A percentile compares a stretch with the other conserved stretches of the same genome.
These are phyloP conservation scores for Sebastes hubbsi DNA, from an alignment of 2,797 vertebrate species.

Conservation along the genomic window DNA sequence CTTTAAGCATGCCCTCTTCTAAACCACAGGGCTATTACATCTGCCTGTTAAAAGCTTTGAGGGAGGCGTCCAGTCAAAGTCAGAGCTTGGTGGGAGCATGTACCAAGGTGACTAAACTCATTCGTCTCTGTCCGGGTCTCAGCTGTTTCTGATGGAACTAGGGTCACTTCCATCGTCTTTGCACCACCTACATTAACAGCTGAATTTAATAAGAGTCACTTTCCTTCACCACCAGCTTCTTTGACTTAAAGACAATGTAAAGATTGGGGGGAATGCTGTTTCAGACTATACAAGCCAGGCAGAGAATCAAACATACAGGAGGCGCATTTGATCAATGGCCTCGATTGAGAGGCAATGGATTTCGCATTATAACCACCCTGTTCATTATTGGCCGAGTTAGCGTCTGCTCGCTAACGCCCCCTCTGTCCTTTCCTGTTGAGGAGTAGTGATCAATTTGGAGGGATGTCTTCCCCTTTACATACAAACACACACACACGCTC, in stretches of 20 bases:
- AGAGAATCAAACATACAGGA: slow-evolving; percentile 60
- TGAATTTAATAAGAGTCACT: slow-evolving; percentile 10
- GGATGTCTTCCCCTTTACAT: slow-evolving; percentile 37
- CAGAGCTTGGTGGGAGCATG: slow-evolving; percentile 52
- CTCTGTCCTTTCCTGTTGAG: slow-evolving; percentile 64
- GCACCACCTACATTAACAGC: slow-evolving; percentile 5
- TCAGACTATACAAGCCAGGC: slow-evolving; percentile 28
- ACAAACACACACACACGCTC: not conserved
- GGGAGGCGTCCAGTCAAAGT: slow-evolving; percentile 73
- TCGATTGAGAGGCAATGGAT: slow-evolving; percentile 76
- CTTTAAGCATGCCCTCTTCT: slow-evolving; percentile 74
- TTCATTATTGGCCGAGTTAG: slow-evolving; percentile 77
- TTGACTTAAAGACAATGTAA: not conserved
- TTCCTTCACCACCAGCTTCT: slow-evolving; percentile 7
- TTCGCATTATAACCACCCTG: slow-evolving; percentile 75
- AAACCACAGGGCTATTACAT: slow-evolving; percentile 84
- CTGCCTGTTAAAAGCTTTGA: slow-evolving; percentile 85
- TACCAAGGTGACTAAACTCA: slow-evolving; percentile 76
- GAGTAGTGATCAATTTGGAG: slow-evolving; percentile 69
- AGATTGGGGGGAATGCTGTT: not conserved
- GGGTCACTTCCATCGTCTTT: not conserved
- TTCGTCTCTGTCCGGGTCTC: slow-evolving; percentile 48
- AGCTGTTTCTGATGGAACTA: slow-evolving; percentile 25
- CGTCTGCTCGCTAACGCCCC: slow-evolving; percentile 61
- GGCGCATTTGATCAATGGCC: slow-evolving; percentile 70